phyloP scores from a whole-genome alignment of 2,797 vertebrate genomes.

The Mormyrus proboscirostris region DNA sequence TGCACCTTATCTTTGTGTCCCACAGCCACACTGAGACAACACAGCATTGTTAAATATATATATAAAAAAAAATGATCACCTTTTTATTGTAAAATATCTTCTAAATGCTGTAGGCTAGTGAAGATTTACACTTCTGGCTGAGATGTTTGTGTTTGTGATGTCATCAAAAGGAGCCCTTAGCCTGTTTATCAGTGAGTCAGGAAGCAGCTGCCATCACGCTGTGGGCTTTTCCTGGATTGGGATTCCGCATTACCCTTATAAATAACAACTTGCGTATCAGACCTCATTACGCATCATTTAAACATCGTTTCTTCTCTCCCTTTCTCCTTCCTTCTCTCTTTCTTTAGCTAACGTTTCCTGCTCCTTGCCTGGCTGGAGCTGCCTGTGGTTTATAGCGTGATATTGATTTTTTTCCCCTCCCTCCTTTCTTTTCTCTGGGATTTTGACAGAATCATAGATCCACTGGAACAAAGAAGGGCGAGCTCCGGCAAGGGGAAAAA shows the following conservation, averaged over 20 bases:
- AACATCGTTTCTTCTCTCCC: background rate
- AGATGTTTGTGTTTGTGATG: background rate
- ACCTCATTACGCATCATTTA: background rate
- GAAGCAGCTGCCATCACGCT: background rate
- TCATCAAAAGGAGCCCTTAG: background rate
- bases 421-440: slow-evolving; percentile 71
- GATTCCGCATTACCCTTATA: background rate
- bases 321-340: slow-evolving; percentile 21
- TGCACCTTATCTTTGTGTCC: background rate
- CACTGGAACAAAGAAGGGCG: slow-evolving; percentile 76
- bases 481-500: slow-evolving; percentile 49
- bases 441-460: slow-evolving; percentile 98
- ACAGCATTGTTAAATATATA: background rate
- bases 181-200: background rate
- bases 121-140: background rate
- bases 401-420: slow-evolving; percentile 78
- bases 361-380: slow-evolving; percentile 69
- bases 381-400: slow-evolving; percentile 71
- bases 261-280: background rate
- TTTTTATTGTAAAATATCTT: background rate
- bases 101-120: background rate
- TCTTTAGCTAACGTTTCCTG: slow-evolving; percentile 67
- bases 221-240: background rate
- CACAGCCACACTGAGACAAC: background rate
- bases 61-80: background rate